Percentiles rank a stretch among this genome's conserved stretches.
These are phyloP conservation scores for Polyommatus icarus DNA, from an alignment of 2,888 invertebrate genomes.

Conservation along the genomic window DNA sequence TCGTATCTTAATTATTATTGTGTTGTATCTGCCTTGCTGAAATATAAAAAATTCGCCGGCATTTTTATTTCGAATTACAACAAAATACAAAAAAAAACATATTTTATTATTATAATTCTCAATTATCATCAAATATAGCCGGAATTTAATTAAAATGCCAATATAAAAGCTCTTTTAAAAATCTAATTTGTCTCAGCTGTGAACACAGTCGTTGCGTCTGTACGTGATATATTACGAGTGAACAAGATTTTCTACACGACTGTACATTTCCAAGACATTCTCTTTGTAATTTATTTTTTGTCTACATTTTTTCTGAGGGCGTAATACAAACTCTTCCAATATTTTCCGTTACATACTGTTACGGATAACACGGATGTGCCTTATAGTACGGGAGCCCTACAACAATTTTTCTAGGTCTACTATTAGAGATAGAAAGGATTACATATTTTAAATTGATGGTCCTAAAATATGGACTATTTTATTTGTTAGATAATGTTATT, in stretches of 20 bases:
- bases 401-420: too few species aligned
- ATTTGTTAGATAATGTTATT: too few species aligned
- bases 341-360: neutral
- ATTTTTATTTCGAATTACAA: too few species aligned
- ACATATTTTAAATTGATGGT: too few species aligned
- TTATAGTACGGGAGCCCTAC: neutral
- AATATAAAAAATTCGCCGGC: too few species aligned
- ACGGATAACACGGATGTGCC: neutral
- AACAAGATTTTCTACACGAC: constrained; percentile 11
- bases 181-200: neutral
- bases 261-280: constrained; percentile 2
- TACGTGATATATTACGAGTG: constrained; percentile 9
- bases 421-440: too few species aligned
- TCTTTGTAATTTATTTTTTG: constrained; percentile 6
- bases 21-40: too few species aligned
- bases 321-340: constrained; percentile 4
- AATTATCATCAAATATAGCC: neutral
- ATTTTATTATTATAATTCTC: neutral
- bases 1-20: too few species aligned
- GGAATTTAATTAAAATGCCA: neutral
- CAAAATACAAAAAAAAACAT: too few species aligned
- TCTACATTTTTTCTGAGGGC: neutral
- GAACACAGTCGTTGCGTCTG: constrained; percentile 5
- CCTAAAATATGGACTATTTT: too few species aligned
- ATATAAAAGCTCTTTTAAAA: constrained; percentile 2